Base-by-base conservation (phyloP, 2,888 invertebrate genomes). In the Rhyacophila evoluta region DNA sequence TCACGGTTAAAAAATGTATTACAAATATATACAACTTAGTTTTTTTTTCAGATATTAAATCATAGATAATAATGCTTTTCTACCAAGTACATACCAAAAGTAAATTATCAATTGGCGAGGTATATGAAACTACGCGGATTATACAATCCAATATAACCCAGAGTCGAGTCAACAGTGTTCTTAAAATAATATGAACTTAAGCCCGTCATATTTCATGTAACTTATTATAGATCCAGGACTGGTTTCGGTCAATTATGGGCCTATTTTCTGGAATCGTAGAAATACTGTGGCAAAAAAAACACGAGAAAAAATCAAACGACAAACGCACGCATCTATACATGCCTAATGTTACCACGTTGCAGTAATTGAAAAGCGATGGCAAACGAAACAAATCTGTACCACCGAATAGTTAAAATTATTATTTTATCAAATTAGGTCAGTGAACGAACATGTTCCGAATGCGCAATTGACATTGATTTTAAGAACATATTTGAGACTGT, bases 251-350 rank as follows among this genome's bases (percentile, higher is more conserved):
- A 55, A 55, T 55, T 55, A 19, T 55, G 55, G 10, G 19, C 25
- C 55, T 55, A 55, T 55, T 55, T 55, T 19, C 55, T 55, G 55
- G 55, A 55, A 55, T 55, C 55, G 55, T 55, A 55, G 55, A 55
- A 19, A 55, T 55, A 19, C 8, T 25, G 25, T 25, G 10, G 8
- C 25, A 55, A 25, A 41, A 41, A 41, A 41, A 41, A 41, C 41
- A 6, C 8, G 1, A 55, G 1, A 55, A 55, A 55, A 55, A 55
- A 55, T 19, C 55, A 55, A 55, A 55, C 55, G 55, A 55, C 55
- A 55, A 55, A 55, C 55, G 55, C 55, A 55, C 55, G 19, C 55
- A 55, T 55, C 19, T 55, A 25, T 41, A 41, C 41, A 25, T 41
- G 15, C 41, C 15, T 41, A 41, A 41, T 55, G 19, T 8, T 55